Conservation (phyloP, 1,140 invertebrate genomes). For the Philotrypesis tridentata region DNA sequence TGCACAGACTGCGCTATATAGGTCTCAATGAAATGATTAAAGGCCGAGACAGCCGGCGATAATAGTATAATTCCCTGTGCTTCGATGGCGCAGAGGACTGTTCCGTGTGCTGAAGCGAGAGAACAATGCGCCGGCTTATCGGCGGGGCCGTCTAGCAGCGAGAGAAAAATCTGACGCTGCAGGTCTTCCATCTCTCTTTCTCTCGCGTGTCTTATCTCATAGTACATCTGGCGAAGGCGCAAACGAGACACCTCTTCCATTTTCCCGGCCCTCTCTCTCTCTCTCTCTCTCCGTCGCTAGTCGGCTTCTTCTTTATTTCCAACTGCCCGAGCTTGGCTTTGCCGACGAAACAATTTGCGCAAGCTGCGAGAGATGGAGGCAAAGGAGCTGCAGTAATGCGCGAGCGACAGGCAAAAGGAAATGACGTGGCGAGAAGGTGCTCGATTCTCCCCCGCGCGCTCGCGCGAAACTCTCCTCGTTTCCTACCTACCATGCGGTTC, state of each 20-base stretch:
- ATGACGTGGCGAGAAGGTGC: background rate
- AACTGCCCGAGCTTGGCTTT: background rate
- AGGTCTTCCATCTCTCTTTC: background rate
- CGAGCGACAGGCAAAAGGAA: background rate
- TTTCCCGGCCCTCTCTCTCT: background rate
- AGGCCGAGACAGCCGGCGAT: too few species aligned
- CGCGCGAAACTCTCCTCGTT: background rate
- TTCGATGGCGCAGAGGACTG: background rate
- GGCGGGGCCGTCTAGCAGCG: background rate
- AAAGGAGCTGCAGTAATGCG: background rate
- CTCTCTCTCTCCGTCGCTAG: too few species aligned
- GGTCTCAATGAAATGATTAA: too few species aligned
- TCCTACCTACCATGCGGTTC: background rate
- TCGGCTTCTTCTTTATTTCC: background rate
- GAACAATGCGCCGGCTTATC: background rate
- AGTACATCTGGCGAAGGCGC: background rate
- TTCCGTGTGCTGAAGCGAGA: background rate
- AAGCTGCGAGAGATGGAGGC: background rate
- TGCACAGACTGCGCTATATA: too few species aligned
- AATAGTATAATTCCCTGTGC: too few species aligned
- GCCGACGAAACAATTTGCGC: slow-evolving; percentile 11
- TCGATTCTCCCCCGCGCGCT: background rate
- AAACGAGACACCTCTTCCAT: background rate
- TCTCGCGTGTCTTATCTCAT: background rate
- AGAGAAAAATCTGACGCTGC: background rate